phyloP scores from a whole-genome alignment of 2,113 vertebrate species.

The Petrocephalus microphthalmus region DNA sequence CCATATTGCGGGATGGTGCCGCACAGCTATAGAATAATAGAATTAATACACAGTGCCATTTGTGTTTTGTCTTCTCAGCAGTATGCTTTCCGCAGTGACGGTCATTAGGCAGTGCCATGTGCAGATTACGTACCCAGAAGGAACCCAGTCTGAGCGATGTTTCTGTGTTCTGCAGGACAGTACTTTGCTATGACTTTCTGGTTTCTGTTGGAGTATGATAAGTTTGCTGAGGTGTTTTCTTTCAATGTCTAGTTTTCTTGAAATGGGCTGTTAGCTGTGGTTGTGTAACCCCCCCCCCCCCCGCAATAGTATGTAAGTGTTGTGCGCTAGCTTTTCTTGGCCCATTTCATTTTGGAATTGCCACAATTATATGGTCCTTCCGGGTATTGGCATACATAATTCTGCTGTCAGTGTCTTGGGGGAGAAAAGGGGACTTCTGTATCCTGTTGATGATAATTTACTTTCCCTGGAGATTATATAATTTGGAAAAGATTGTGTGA shows the following conservation, averaged over 20 bases:
- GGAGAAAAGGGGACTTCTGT: not conserved
- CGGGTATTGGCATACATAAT: not conserved
- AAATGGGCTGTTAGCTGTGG: not conserved
- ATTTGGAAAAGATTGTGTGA: not conserved
- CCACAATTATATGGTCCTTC: not conserved
- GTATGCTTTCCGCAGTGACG: constrained; percentile 9
- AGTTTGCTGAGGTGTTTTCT: not conserved
- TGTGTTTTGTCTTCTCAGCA: constrained; percentile 12
- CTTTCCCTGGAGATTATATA: not conserved
- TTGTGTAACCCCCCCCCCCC: not conserved
- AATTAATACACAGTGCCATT: constrained; percentile 1
- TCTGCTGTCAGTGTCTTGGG: not conserved
- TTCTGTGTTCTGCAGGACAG: not conserved
- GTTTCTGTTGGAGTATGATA: not conserved
- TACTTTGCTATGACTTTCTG: not conserved
- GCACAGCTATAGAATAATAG: constrained; percentile 25
- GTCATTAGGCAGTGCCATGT: not conserved
- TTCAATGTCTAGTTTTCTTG: not conserved
- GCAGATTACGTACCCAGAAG: not conserved
- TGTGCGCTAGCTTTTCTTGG: not conserved
- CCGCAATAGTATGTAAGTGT: not conserved
- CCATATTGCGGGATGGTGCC: constrained; percentile 22
- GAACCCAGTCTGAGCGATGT: not conserved
- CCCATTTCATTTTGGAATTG: not conserved
- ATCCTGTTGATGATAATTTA: not conserved